These are phyloP conservation scores for Liparis tanakae DNA, from an alignment of 2,797 vertebrate species.

Conservation along the genomic window DNA sequence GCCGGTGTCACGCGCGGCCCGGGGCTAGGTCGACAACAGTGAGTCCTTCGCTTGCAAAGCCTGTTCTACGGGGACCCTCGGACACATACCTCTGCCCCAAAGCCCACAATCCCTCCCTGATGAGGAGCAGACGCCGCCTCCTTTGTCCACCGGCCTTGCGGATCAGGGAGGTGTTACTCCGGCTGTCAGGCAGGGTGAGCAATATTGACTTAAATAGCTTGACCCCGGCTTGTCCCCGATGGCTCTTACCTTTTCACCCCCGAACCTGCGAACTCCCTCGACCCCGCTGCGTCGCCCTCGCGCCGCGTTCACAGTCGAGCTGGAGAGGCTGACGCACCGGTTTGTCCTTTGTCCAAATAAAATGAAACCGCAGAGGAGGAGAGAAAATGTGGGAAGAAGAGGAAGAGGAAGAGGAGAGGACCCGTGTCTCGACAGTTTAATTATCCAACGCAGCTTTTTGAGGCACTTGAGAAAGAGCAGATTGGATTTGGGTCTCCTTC, in stretches of 20 bases:
- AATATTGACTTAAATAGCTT: constrained; percentile 79
- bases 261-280: constrained; percentile 59
- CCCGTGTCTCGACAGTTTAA: constrained; percentile 73
- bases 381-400: constrained; percentile 50
- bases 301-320: constrained; percentile 40
- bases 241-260: constrained; percentile 70
- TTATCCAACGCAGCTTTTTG: constrained; percentile 71
- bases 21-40: constrained; percentile 83
- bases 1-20: constrained; percentile 79
- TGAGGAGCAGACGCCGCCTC: constrained; percentile 58
- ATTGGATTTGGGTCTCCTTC: constrained; percentile 67
- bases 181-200: constrained; percentile 75
- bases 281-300: constrained; percentile 42
- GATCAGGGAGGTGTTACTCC: constrained; percentile 79
- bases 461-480: constrained; percentile 75
- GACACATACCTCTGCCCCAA: constrained; percentile 67
- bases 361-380: constrained; percentile 70
- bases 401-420: constrained; percentile 51
- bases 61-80: constrained; percentile 71
- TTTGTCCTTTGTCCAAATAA: constrained; percentile 74
- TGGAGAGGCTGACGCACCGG: constrained; percentile 66
- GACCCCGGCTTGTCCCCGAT: constrained; percentile 72
- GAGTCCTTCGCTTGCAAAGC: constrained; percentile 74
- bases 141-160: constrained; percentile 72
- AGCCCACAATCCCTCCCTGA: constrained; percentile 73